Conservation (phyloP, 2,797 vertebrate genomes). For the Lepus oiostolus region DNA sequence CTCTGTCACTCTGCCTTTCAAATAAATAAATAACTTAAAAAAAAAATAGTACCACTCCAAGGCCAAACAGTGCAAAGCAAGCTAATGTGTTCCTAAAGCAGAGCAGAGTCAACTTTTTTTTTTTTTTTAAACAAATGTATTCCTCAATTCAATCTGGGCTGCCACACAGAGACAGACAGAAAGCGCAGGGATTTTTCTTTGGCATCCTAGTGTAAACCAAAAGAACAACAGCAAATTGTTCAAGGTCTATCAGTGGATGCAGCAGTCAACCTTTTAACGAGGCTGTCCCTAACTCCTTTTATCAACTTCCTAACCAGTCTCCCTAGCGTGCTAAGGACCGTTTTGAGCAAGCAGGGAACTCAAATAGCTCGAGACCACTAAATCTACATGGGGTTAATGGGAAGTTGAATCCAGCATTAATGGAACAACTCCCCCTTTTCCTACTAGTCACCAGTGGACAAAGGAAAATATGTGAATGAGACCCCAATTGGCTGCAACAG, state of each 20-base stretch:
- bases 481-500: not conserved
- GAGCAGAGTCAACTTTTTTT: not conserved
- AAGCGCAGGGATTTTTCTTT: no score
- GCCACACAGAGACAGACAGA: no score
- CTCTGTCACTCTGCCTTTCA: no score
- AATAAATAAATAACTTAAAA: no score
- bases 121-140: no score
- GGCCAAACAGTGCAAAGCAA: constrained; percentile 41
- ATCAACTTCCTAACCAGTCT: constrained; percentile 31
- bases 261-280: not conserved
- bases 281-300: not conserved
- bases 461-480: constrained; percentile 2
- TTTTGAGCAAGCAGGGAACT: not conserved
- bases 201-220: no score
- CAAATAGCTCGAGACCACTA: not conserved
- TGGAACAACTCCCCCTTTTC: constrained; percentile 1
- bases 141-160: no score
- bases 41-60: not conserved
- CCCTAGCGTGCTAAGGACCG: not conserved
- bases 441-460: constrained; percentile 34
- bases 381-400: not conserved
- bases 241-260: no score
- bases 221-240: not conserved
- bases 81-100: not conserved
- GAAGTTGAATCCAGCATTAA: not conserved